These are phyloP conservation scores for Montifringilla adamsi DNA, from an alignment of 2,113 vertebrate genomes.

Conservation along the genomic window DNA sequence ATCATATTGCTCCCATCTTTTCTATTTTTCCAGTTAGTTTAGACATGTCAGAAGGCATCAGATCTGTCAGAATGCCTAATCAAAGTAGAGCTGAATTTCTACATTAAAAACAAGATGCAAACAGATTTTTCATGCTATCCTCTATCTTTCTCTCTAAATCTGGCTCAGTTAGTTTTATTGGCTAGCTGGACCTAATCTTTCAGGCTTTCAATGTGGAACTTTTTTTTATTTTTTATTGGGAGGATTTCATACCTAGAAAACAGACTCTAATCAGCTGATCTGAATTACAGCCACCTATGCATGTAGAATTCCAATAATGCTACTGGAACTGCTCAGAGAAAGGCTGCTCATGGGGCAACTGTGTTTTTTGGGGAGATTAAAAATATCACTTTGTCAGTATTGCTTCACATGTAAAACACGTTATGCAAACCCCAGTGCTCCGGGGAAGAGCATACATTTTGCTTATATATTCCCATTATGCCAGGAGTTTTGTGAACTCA, in stretches of 20 bases:
- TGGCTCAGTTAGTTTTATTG: neutral
- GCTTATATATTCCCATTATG: neutral
- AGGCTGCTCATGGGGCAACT: neutral
- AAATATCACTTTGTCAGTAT: neutral
- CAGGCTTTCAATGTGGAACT: neutral
- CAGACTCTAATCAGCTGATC: neutral
- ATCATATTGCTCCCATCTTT: neutral
- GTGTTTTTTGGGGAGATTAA: neutral
- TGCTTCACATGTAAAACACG: neutral
- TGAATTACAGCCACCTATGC: neutral
- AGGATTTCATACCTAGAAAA: neutral
- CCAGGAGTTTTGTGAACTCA: neutral
- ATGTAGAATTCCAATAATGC: neutral
- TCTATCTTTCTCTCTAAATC: neutral
- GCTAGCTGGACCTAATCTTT: neutral
- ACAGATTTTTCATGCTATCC: neutral
- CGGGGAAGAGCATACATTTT: neutral
- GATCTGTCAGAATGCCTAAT: neutral
- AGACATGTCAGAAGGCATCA: neutral
- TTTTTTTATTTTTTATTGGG: neutral
- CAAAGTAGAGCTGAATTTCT: neutral
- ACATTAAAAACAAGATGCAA: neutral
- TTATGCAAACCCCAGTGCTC: neutral
- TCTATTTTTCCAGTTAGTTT: neutral
- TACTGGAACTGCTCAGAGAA: neutral